Evolutionary conservation across 2,113 vertebrate species (phyloP), one percentile per base, ranked within the genome.

Genomic region (Syngnathus floridae): DNA sequence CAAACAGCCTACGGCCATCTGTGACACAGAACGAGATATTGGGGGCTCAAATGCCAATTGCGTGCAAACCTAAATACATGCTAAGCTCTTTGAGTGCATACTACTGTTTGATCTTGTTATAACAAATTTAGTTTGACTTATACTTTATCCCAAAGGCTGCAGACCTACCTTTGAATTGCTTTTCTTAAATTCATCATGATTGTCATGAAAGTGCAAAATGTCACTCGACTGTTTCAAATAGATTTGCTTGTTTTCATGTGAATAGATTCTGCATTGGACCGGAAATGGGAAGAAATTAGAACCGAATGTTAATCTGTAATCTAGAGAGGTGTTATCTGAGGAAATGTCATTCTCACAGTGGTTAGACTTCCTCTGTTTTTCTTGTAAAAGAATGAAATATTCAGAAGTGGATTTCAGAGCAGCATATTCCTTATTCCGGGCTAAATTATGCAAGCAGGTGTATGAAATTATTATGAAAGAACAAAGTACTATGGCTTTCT

Each of bases 21-120:
- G 85, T 75, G 73, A 61, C 78, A 77, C 70, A 82, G 45, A 70
- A 70, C 69, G 71, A 80, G 82, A 86, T 81, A 82, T 85, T 82
- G 76, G 62, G 71, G 62, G 69, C 65, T 77, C 72, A 84, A 81
- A 80, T 81, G 67, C 71, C 65, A 77, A 79, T 77, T 75, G 79
- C 77, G 74, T 67, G 62, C 65, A 69, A 74, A 64, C 64, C 73
- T 75, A 66, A 74, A 75, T 72, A 64, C 82, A 80, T 58, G 51
- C 70, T 87, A 79, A 87, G 78, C 82, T 73, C 51, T 40, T 73
- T 57, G 67, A 61, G 70, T 66, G 61, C 78, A 72, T 71, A 66
- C 68, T 52, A 59, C 66, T 73, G 57, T 74, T 64, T 69, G 61
- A 82, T 73, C 55, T 71, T 73, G 54, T 72, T 74, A 46, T 71